phyloP scores from a whole-genome alignment of 2,113 vertebrate species.

The Pogona vitticeps region DNA sequence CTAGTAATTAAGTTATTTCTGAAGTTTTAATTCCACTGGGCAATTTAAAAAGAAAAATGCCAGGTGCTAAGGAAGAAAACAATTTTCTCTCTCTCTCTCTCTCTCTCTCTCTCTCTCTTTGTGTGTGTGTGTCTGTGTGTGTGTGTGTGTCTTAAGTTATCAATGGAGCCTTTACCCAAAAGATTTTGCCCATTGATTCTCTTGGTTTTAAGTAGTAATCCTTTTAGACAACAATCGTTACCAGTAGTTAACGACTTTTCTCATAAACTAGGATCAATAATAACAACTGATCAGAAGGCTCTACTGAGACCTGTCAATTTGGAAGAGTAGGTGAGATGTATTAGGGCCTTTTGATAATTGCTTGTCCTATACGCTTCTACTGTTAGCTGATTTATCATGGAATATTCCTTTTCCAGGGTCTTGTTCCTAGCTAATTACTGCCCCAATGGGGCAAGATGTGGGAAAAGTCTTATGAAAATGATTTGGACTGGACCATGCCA shows the following conservation, averaged over 20 bases:
- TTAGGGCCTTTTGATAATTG: background rate
- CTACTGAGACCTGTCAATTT: background rate
- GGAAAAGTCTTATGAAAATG: background rate
- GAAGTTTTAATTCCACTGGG: constrained; percentile 67
- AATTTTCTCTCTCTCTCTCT: no score
- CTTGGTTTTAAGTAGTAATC: constrained; percentile 43
- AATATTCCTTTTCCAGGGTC: background rate
- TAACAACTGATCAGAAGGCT: background rate
- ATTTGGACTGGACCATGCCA: background rate
- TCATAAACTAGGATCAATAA: constrained; percentile 15
- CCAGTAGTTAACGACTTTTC: background rate
- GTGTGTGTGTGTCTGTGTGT: no score
- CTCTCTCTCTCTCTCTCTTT: no score
- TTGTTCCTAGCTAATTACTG: background rate
- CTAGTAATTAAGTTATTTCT: constrained; percentile 78
- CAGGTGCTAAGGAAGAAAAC: constrained; percentile 37
- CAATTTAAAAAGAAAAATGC: constrained; percentile 70
- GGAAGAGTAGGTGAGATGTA: background rate
- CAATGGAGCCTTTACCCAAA: constrained; percentile 49
- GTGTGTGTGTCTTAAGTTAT: constrained; percentile 47
- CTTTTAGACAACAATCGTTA: constrained; percentile 31
- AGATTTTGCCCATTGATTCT: constrained; percentile 49
- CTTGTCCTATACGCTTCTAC: background rate
- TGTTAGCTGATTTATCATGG: background rate
- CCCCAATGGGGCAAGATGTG: no score